Conservation (phyloP, 2,113 vertebrate species). For the Illadopsis cleaveri region DNA sequence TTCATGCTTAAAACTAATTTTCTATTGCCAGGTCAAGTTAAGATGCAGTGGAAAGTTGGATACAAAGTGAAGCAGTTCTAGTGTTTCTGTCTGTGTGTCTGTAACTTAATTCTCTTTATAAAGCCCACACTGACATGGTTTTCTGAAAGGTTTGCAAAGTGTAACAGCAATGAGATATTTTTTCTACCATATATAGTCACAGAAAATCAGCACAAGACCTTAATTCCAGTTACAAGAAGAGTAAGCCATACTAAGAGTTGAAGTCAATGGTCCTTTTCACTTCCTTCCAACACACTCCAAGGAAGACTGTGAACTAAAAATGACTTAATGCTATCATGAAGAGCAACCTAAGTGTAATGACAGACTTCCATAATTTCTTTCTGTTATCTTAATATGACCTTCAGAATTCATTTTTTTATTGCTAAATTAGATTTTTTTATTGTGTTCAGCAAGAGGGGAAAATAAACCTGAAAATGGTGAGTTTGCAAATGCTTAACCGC, state of each 20-base stretch:
- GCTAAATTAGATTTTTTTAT: neutral
- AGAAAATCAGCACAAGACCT: neutral
- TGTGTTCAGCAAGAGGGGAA: neutral
- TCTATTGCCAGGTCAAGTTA: neutral
- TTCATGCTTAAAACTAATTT: neutral
- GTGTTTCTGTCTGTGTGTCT: neutral
- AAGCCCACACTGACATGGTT: neutral
- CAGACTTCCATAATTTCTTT: neutral
- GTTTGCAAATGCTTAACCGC: neutral
- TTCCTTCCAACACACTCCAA: neutral
- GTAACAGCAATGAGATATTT: neutral
- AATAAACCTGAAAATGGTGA: neutral
- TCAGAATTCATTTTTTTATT: neutral
- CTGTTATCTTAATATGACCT: neutral
- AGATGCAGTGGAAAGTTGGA: neutral
- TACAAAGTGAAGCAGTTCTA: neutral
- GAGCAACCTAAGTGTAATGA: neutral
- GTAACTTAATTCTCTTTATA: neutral
- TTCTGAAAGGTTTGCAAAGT: neutral
- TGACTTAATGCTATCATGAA: neutral
- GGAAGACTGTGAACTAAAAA: neutral
- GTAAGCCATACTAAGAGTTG: neutral
- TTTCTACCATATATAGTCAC: neutral
- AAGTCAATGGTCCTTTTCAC: accelerated
- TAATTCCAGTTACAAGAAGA: neutral